A percentile compares a stretch with the other conserved stretches of the same genome.
phyloP scores from a whole-genome alignment of 2,113 vertebrate species.

The Dendropsophus ebraccatus region DNA sequence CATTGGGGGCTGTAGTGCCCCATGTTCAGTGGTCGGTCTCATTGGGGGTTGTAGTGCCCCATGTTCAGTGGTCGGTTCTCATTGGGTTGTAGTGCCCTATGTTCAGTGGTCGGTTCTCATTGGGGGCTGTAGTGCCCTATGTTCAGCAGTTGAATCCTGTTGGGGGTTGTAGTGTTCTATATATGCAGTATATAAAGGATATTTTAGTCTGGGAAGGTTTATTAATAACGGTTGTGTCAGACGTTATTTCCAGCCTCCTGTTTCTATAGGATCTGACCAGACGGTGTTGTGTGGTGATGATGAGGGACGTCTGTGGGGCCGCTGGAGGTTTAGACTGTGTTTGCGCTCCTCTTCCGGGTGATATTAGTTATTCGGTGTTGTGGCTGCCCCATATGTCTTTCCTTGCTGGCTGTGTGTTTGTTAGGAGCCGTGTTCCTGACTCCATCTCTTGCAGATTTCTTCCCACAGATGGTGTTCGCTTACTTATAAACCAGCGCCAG shows the following conservation, averaged over 20 bases:
- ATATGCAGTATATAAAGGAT: too few species aligned
- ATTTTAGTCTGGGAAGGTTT: too few species aligned
- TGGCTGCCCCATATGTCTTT: conserved; percentile 46
- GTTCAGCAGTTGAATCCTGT: background rate
- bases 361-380: conserved; percentile 49
- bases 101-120: background rate
- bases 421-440: conserved; percentile 13
- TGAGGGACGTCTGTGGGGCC: background rate
- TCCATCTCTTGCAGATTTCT: background rate
- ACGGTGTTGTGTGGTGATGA: background rate
- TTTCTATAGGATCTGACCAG: too few species aligned
- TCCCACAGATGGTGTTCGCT: conserved; percentile 34
- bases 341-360: background rate
- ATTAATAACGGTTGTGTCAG: too few species aligned
- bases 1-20: too few species aligned
- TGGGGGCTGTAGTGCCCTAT: too few species aligned
- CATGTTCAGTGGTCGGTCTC: too few species aligned
- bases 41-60: too few species aligned
- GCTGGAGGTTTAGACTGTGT: background rate
- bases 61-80: too few species aligned
- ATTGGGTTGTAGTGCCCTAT: background rate
- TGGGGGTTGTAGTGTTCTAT: background rate
- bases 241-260: background rate
- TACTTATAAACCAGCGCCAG: conserved; percentile 40
- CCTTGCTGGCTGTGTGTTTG: conserved; percentile 35